Conservation (phyloP, 2,888 invertebrate species). For the Stegana nigrithorax region DNA sequence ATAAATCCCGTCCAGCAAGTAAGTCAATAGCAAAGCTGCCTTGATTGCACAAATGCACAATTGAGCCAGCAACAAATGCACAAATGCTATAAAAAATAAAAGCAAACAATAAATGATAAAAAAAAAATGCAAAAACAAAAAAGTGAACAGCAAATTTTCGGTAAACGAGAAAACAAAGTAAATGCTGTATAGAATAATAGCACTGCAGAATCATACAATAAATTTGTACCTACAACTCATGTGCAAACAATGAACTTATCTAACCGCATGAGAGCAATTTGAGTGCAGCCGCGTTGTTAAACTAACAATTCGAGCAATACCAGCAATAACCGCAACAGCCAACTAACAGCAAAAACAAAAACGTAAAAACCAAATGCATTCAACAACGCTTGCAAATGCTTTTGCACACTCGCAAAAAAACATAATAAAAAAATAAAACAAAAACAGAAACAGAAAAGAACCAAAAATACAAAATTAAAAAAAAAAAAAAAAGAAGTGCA, state of each 20-base stretch:
- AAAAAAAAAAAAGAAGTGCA: too few relatives aligned
- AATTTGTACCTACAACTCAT: neutral
- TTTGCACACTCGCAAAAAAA: too few relatives aligned
- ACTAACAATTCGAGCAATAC: slow-evolving; percentile 3
- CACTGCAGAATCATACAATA: slow-evolving; percentile 16
- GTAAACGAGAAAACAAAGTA: too few relatives aligned
- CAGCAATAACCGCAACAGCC: slow-evolving; percentile 1
- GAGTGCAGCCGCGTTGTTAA: neutral
- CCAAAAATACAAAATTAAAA: too few relatives aligned
- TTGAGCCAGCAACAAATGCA: neutral
- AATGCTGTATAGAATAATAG: too few relatives aligned
- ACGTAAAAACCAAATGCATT: neutral
- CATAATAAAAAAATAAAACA: too few relatives aligned
- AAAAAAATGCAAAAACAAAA: neutral
- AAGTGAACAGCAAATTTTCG: neutral
- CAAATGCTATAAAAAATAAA: too few relatives aligned
- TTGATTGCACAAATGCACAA: neutral
- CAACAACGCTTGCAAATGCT: too few relatives aligned
- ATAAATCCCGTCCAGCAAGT: too few relatives aligned
- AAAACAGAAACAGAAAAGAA: too few relatives aligned
- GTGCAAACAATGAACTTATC: slow-evolving; percentile 13
- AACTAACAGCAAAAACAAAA: neutral
- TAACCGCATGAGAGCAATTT: slow-evolving; percentile 18
- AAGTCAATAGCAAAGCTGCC: neutral
- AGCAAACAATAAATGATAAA: neutral